Evolutionary conservation across 2,888 invertebrate species (phyloP), one percentile per base, ranked within the genome.

Genomic region (Xanthorhoe designata): DNA sequence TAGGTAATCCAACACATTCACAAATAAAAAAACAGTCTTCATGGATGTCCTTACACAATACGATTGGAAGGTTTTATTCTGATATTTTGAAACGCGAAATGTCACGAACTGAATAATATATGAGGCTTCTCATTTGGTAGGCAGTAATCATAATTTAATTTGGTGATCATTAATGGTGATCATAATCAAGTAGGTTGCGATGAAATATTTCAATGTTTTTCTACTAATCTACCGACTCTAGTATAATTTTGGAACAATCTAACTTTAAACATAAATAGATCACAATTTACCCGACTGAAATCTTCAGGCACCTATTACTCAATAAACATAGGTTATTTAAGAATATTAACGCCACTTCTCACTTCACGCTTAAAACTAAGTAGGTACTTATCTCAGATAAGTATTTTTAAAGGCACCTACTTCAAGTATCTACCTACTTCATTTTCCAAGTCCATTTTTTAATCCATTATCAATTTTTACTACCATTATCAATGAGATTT

Each of bases 1-100:
- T n/a, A n/a, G n/a, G n/a, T 54, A 18, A 35, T 54, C 54, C 24
- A 45, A 42, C 15, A 57, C 45, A 57, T 17, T 47, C 32, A 61
- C 10, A 32, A 9, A n/a, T n/a, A n/a, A 15, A 38, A 51, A n/a
- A 35, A 47, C 53, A 29, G 38, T 38, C n/a, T 64, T 55, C 35
- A 6, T 19, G n/a, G 42, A 45, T 61, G 61, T 56, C 15, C 17
- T 47, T 17, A 42, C 13, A 42, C 7, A 47, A 2, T 8, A 1
- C 3, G 0, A 17, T 17, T 47, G 8, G 8, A 42, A 42, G 42
- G 13, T n/a, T 13, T 6, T 17, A 0, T 47, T 17, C 17, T 6
- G 15, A 15, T 47, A 7, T 47, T 45, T 45, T 45, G 45, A 8
- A 45, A 47, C 47, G 15, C 17, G 6, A 17, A 47, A 47, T 47